A percentile compares a stretch with the other conserved stretches of the same genome.
Conservation (phyloP, 2,888 invertebrate genomes). For the Stratiomys singularior region DNA sequence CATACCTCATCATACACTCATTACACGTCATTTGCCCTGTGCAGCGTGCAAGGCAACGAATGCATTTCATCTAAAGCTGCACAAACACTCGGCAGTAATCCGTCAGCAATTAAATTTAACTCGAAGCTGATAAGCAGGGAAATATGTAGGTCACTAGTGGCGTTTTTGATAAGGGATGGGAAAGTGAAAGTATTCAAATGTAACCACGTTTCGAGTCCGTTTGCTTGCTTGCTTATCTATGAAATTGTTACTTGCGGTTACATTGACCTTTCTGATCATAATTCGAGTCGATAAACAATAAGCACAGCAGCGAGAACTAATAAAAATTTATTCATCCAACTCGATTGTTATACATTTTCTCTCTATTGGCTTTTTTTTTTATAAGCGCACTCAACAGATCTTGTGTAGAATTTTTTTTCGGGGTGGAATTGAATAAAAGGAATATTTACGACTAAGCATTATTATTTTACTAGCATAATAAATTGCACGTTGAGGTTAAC, state of each 20-base stretch:
- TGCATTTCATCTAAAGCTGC: too few species aligned
- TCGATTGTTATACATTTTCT: not conserved
- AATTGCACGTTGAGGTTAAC: conserved; percentile 30
- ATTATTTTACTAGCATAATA: not conserved
- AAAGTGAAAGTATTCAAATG: conserved; percentile 36
- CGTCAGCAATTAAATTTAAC: not conserved
- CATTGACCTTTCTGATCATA: conserved; percentile 24
- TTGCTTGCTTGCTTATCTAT: not conserved
- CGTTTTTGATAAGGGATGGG: conserved; percentile 34
- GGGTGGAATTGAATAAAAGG: not conserved
- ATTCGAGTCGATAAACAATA: not conserved
- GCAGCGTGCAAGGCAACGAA: too few species aligned
- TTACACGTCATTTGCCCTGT: too few species aligned
- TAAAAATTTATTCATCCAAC: too few species aligned
- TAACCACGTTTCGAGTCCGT: not conserved
- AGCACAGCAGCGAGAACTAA: too few species aligned
- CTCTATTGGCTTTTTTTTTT: not conserved
- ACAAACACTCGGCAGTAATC: not conserved
- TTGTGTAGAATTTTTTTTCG: not conserved
- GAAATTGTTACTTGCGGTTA: not conserved
- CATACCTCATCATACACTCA: too few species aligned
- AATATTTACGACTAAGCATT: not conserved
- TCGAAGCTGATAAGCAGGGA: not conserved
- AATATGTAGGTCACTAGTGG: conserved; percentile 6
- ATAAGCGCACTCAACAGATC: not conserved